phyloP scores from a whole-genome alignment of 1,140 invertebrate species.

The Heliconius hermathena region DNA sequence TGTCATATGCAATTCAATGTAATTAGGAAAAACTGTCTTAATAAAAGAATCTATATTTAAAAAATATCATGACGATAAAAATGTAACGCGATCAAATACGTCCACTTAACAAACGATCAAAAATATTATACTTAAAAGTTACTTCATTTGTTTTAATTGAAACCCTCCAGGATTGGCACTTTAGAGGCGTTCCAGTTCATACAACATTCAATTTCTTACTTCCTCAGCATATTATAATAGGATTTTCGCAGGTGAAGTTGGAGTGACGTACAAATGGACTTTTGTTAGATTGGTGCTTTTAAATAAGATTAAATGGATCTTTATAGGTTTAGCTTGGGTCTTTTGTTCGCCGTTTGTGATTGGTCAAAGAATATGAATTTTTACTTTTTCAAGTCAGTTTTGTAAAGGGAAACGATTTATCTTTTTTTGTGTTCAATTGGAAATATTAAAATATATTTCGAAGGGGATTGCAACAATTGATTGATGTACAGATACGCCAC shows the following conservation, averaged over 20 bases:
- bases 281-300: background rate
- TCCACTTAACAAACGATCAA: background rate
- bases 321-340: background rate
- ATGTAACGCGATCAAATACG: background rate
- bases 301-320: background rate
- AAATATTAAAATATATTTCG: background rate
- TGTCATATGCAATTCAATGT: no score
- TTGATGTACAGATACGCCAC: no score
- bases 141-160: conserved; percentile 26
- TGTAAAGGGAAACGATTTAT: background rate
- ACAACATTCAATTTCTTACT: background rate
- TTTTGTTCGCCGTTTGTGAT: background rate
- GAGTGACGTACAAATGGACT: background rate
- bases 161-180: conserved; percentile 16
- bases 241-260: background rate
- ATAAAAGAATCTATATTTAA: background rate
- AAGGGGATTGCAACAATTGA: no score
- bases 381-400: background rate
- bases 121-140: conserved; percentile 6
- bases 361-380: background rate
- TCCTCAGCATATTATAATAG: conserved; percentile 3
- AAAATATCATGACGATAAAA: conserved; percentile 5
- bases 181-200: background rate
- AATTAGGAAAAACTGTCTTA: no score
- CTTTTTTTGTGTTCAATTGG: background rate